Evolutionary conservation across 1,140 invertebrate genomes (phyloP), one percentile per base, ranked within the genome.

Genomic region (Platyscapa corneri): DNA sequence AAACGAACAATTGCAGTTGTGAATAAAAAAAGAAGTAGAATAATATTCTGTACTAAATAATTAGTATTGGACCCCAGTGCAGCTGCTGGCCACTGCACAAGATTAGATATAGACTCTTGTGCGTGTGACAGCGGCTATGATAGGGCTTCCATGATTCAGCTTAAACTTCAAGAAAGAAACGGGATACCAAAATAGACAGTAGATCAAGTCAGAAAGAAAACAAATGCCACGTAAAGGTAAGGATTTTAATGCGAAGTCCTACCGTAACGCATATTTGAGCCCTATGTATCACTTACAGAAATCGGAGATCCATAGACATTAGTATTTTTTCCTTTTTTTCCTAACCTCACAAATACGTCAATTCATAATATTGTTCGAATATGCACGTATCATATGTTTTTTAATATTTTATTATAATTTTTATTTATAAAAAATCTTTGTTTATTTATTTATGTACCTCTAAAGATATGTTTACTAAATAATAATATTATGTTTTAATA

Each of bases 111-210:
- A 95, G 94, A 97, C 97, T 97, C 97, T 97, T 97, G 97, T 97
- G 97, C 97, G 97, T 97, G 97, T 97, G 97, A 97, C 97, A 97
- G 96, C 97, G 96, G 97, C 97, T 97, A 97, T 97, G 96, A 95
- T 97, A 95, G 96, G 95, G 94, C 89, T 92, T 93, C 93, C 90
- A 90, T 87, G 84, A 82, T 85, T 85, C 92, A 86, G 85, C 91
- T 87, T 75, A 82, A 79, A 89, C 88, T 88, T 87, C 80, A 64
- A 72, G 72, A 87, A 85, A 86, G 87, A 87, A 86, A 88, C 30
- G 42, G 60, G 86, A 87, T 60, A 88, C 76, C 81, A 81, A 75
- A 82, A 88, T 74, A 84, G 87, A 80, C 7, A 82, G 64, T 34
- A 86, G 80, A 83, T 87, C 82, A 77, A 67, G 20, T 53, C 65